Evolutionary conservation across 2,888 invertebrate genomes (phyloP).

Genomic region (Microctonus brassicae): DNA sequence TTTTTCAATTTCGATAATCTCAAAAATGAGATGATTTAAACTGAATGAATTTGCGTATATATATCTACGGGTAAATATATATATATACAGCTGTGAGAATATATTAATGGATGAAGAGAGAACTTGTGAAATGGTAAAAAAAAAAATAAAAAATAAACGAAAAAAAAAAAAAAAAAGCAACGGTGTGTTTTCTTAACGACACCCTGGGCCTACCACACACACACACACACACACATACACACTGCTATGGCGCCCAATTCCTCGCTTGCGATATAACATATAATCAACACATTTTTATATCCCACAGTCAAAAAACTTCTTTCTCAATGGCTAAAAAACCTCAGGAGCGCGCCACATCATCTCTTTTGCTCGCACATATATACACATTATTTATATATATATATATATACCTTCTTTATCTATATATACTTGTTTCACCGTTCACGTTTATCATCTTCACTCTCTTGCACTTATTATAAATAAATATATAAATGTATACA

Average conservation of each 20-base stretch:
- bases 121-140: neutral
- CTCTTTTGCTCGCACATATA: constrained; percentile 25
- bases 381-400: too few species aligned
- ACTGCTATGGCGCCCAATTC: constrained; percentile 44
- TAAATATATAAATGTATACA: constrained; percentile 31
- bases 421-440: constrained; percentile 5
- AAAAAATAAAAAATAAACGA: constrained; percentile 12
- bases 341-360: constrained; percentile 26
- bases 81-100: too few species aligned
- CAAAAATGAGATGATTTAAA: too few species aligned
- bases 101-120: neutral
- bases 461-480: constrained; percentile 23
- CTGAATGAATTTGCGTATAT: too few species aligned
- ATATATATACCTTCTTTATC: constrained; percentile 34
- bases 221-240: neutral
- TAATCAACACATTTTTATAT: constrained; percentile 70
- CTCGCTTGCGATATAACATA: constrained; percentile 58
- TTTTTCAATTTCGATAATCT: too few species aligned
- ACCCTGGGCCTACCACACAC: constrained; percentile 44
- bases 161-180: constrained; percentile 26
- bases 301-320: constrained; percentile 63
- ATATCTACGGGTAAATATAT: neutral
- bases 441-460: constrained; percentile 17
- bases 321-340: constrained; percentile 59
- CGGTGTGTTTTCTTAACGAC: constrained; percentile 64